These are phyloP conservation scores for Ormyrus thymus DNA, from an alignment of 2,888 invertebrate genomes.

Conservation along the genomic window DNA sequence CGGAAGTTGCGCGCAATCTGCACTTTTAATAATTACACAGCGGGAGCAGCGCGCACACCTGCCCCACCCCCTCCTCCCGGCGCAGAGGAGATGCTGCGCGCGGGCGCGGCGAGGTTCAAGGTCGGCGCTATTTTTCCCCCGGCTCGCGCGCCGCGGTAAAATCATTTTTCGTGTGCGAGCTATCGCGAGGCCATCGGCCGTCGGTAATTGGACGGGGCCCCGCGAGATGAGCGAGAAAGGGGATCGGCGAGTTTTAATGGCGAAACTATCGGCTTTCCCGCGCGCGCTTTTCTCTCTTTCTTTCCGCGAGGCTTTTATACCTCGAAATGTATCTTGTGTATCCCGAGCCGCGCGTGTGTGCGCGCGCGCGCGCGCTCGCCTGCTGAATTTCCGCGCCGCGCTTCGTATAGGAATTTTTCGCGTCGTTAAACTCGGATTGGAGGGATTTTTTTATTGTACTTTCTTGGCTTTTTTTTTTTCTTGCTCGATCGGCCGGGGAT, in stretches of 20 bases:
- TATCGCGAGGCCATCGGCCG: slow-evolving; percentile 39
- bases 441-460: no score
- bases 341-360: no score
- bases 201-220: slow-evolving; percentile 22
- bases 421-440: no score
- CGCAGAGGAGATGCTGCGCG: not conserved
- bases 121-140: slow-evolving; percentile 18
- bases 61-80: not conserved
- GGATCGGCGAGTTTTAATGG: slow-evolving; percentile 40
- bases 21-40: slow-evolving; percentile 20
- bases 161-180: slow-evolving; percentile 1
- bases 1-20: slow-evolving; percentile 31
- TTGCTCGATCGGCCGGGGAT: no score
- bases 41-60: not conserved
- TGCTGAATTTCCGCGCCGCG: no score
- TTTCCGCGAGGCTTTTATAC: not conserved
- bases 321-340: no score
- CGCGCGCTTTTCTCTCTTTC: not conserved
- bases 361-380: no score
- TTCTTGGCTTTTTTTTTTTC: no score
- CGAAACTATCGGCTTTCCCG: slow-evolving; percentile 49
- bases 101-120: slow-evolving; percentile 29
- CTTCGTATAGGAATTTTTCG: no score
- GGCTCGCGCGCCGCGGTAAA: slow-evolving; percentile 15
- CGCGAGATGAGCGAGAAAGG: not conserved